phyloP scores from a whole-genome alignment of 1,140 invertebrate genomes.

The Sinonovacula constricta region DNA sequence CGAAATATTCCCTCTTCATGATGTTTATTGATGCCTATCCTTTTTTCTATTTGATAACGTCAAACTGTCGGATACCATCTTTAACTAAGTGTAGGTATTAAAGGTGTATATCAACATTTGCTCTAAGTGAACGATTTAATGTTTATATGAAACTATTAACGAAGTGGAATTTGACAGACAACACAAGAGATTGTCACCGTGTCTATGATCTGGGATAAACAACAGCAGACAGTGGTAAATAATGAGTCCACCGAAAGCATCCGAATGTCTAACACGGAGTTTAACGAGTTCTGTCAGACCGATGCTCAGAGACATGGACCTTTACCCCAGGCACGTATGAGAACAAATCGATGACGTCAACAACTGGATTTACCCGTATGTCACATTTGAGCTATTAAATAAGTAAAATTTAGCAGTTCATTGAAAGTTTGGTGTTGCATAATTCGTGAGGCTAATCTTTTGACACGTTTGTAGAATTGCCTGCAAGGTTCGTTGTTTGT shows the following conservation, averaged over 20 bases:
- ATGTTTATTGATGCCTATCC: no score
- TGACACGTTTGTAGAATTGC: no score
- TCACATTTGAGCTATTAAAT: no score
- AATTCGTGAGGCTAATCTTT: no score
- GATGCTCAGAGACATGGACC: conserved; percentile 68
- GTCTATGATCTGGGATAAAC: conserved; percentile 74
- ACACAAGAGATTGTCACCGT: conserved; percentile 67
- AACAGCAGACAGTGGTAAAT: conserved; percentile 71
- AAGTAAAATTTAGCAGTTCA: no score
- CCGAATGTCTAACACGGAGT: conserved; percentile 74
- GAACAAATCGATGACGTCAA: conserved; percentile 71
- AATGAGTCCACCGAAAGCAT: conserved; percentile 77
- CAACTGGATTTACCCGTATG: conserved; percentile 73
- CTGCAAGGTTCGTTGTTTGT: no score
- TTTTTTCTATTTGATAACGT: background rate
- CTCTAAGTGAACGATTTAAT: background rate
- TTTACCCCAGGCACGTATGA: conserved; percentile 69
- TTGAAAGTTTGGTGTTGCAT: no score
- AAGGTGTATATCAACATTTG: background rate
- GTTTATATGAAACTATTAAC: background rate
- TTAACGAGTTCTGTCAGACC: conserved; percentile 73
- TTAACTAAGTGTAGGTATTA: background rate
- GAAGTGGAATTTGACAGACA: conserved; percentile 65
- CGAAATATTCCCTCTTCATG: no score
- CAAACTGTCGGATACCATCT: no score